Conservation (phyloP, 1,140 invertebrate species). For the Triops cancriformis region DNA sequence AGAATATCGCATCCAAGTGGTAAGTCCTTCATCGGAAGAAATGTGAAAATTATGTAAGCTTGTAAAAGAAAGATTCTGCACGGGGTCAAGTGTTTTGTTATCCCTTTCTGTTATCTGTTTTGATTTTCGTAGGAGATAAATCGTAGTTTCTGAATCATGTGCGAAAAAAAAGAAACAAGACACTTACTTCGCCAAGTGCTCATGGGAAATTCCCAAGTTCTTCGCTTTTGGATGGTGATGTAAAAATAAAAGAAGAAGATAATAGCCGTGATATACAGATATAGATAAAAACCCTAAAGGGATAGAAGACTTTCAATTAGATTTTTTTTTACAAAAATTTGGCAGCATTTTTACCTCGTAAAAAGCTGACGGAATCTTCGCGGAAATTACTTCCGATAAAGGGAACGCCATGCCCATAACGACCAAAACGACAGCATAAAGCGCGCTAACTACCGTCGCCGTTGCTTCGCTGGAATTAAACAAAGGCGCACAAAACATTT, state of each 20-base stretch:
- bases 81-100: too few species aligned
- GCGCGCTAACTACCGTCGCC: slow-evolving; percentile 75
- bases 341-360: slow-evolving; percentile 40
- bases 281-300: slow-evolving; percentile 70
- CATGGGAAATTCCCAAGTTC: not conserved
- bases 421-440: slow-evolving; percentile 87
- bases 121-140: not conserved
- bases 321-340: not conserved
- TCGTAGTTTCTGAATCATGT: not conserved
- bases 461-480: slow-evolving; percentile 57
- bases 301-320: not conserved
- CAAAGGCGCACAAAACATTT: not conserved
- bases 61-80: not conserved
- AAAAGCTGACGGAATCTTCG: slow-evolving; percentile 37
- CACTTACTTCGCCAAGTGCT: slow-evolving; percentile 17
- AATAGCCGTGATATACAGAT: slow-evolving; percentile 83
- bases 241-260: slow-evolving; percentile 79
- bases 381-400: slow-evolving; percentile 51
- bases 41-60: not conserved
- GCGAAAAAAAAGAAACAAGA: not conserved
- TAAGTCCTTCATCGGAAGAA: not conserved
- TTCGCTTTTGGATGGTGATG: slow-evolving; percentile 48
- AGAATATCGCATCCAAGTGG: not conserved
- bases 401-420: slow-evolving; percentile 91
- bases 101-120: not conserved